phyloP scores from a whole-genome alignment of 2,113 vertebrate species.

The Rissa tridactyla region DNA sequence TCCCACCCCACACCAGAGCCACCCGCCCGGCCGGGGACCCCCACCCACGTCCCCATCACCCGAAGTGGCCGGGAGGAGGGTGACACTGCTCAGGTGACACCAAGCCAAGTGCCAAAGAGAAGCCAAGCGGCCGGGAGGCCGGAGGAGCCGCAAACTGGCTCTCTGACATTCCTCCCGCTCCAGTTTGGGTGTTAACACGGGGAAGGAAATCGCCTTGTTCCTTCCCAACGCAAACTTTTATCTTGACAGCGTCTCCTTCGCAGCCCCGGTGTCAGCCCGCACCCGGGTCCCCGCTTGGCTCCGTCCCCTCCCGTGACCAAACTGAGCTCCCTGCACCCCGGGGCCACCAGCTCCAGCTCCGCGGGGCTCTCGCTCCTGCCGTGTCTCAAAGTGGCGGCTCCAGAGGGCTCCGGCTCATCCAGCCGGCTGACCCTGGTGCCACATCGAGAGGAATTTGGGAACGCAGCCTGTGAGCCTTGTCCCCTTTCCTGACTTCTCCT shows the following conservation, averaged over 20 bases:
- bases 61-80: fast-evolving
- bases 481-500: not conserved
- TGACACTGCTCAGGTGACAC: not conserved
- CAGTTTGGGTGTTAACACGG: not conserved
- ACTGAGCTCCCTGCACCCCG: not conserved
- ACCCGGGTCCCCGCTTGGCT: not conserved
- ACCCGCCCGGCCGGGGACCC: not conserved
- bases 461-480: fast-evolving
- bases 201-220: slow-evolving; percentile 27
- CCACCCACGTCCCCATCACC: not conserved
- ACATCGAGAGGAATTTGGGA: not conserved
- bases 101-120: not conserved
- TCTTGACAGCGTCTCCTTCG: not conserved
- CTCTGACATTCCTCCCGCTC: not conserved
- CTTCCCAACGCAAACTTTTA: not conserved
- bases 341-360: not conserved
- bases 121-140: fast-evolving
- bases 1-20: not conserved
- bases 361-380: not conserved
- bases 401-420: not conserved
- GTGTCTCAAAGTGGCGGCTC: not conserved
- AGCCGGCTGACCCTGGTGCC: fast-evolving
- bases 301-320: not conserved
- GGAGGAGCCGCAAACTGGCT: not conserved
- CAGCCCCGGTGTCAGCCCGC: not conserved